Percentiles rank a stretch among this genome's conserved stretches.
Conservation (phyloP, 2,888 invertebrate species). For the Drosophila prolongata region DNA sequence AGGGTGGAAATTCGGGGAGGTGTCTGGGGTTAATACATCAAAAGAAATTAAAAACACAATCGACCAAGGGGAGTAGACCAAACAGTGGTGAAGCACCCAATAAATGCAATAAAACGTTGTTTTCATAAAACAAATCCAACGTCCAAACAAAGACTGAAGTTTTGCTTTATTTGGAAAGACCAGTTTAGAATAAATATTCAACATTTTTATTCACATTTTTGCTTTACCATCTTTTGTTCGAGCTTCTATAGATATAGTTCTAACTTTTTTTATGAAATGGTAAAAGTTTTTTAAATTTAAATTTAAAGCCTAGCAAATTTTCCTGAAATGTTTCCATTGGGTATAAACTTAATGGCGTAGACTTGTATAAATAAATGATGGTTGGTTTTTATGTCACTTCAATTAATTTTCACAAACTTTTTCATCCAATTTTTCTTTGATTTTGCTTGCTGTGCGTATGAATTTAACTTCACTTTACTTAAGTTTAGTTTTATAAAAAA, state of each 20-base stretch:
- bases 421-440: conserved; percentile 1
- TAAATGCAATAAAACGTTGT: neutral
- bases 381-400: too few relatives aligned
- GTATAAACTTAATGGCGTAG: neutral
- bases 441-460: neutral
- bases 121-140: neutral
- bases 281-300: too few relatives aligned
- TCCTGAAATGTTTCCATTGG: neutral
- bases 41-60: conserved; percentile 76
- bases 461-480: neutral
- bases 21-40: conserved; percentile 61
- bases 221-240: neutral
- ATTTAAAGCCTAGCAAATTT: too few relatives aligned
- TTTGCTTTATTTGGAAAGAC: neutral
- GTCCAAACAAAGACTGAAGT: neutral
- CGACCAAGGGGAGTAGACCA: conserved; percentile 9
- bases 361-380: neutral
- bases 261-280: too few relatives aligned
- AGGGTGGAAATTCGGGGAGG: conserved; percentile 17
- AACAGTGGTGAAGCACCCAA: conserved; percentile 20
- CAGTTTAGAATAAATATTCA: too few relatives aligned
- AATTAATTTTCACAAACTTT: conserved; percentile 10
- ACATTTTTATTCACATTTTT: neutral
- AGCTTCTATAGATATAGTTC: neutral
- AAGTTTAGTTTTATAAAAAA: conserved; percentile 1